Base-by-base conservation (phyloP, 2,113 vertebrate genomes). In the Muntiacus muntjak region DNA sequence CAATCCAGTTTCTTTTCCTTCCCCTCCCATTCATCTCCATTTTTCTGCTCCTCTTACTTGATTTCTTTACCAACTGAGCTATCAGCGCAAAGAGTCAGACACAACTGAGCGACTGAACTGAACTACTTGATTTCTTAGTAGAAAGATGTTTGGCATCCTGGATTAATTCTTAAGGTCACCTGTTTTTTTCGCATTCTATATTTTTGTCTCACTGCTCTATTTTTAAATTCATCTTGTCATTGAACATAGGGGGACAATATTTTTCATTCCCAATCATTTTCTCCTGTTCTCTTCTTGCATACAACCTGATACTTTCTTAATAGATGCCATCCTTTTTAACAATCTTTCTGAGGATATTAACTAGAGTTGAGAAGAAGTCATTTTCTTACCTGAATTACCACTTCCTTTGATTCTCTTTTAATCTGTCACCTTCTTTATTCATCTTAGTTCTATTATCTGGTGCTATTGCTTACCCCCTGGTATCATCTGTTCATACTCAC, bases 221-320 rank as follows among this genome's bases (percentile, higher is more conserved):
- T 87, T 94, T 81, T 92, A 54, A 92, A 33, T 87, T 54, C 4
- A 83, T 14, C 33, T 33, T 94, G 81, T 84, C 47, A 55, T 14
- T 92, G 45, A 47, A 43, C 74, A 33, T 47, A n/a, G 36, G 4
- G 6, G 11, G 26, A 30, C 5, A 81, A n/a, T 58, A 79, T 79
- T 93, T 93, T 95, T 74, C 55, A 94, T 83, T 88, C 87, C 33
- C 12, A 78, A 14, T 91, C 62, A 94, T 88, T 93, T 96, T 5
- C 28, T 84, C 76, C n/a, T 92, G 14, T 76, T 94, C 19, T 50
- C 8, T 64, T 92, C 85, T 87, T 93, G 21, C 19, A 91, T 57
- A 95, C 91, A 92, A 45, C 5, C 5, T 30, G 92, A 50, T 86
- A 47, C 16, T 87, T 93, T 54, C 45, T 81, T 96, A 60, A 86